Base-by-base conservation (phyloP, 2,797 vertebrate species). In the Lacerta agilis region DNA sequence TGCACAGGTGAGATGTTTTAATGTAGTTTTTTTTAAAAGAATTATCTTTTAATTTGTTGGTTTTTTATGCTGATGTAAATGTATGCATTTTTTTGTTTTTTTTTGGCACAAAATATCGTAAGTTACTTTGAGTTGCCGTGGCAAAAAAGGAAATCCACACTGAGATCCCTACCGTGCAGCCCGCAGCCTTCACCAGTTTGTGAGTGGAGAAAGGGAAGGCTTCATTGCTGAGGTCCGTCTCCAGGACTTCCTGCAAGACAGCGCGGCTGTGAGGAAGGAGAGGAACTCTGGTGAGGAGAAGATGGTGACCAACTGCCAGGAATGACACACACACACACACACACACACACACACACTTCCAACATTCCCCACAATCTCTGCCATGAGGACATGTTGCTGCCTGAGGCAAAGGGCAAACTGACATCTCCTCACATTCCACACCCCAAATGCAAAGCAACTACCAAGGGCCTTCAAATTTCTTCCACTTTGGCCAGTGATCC, bases 161-260 rank as follows among this genome's bases (percentile, higher is more conserved):
- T n/a, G 1, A 43, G 3, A 27, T 4, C 86, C 96, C 95, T 96
- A 99, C 99, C 98, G 94, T 95, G 95, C 98, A 98, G 84, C 98
- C 98, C 0, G 97, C 97, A 0, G 97, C 98, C 0, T 45, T 97
- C 86, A 97, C 96, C 61, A 99, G 94, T 93, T 97, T 97, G 96
- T 99, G 99, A 2, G 98, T 98, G 29, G 98, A 99, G 97, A 99
- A 99, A 0, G 98, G 98, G 91, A 99, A 99, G 23, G 98, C 97
- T 29, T 98, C 96, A 0, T 99, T 97, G 93, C 98, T 98, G 92
- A 99, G 97, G 94, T 99, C 98, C 0, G 97, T 88, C 64, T 99
- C 97, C 0, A 99, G 94, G 75, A 99, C 97, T 45, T 99, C 98
- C 92, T 99, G 98, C 73, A 99, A 97, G 1, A 99, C 96, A 1